Evolutionary conservation across 2,797 vertebrate species (phyloP), one percentile per base, ranked within the genome.

Genomic region (Sciurus vulgaris): DNA sequence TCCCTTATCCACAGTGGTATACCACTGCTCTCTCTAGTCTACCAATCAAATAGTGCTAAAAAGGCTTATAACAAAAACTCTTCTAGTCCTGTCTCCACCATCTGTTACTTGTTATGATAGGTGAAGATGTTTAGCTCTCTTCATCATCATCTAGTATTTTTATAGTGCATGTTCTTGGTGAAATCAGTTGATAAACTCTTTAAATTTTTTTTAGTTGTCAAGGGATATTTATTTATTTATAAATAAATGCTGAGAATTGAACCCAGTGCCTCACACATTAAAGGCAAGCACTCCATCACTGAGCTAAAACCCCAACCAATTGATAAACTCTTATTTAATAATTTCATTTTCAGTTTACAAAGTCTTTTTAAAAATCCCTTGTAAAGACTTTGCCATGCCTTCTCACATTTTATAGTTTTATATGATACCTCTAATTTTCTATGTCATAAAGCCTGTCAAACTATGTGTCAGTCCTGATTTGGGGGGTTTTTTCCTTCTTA

Each of bases 271-370:
- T 47, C 44, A 47, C 44, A 47, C 44, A 47, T 47, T 47, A 7
- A 47, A 47, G 44, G 44, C 44, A 47, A 47, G 44, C 44, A 47
- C 44, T 47, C 44, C 9, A 9, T 47, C 44, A 47, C 44, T 47
- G 44, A 47, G 44, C 44, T 9, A 47, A 47, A 47, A 7, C 44
- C 44, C 44, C 9, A 47, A 9, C 44, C 54, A 78, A 0, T 65
- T 77, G 35, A 38, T 54, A 49, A 4, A 54, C 41, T 67, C 11
- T 24, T 76, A 73, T 28, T 70, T n/a, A 82, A 44, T 54, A n/a
- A 56, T 87, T 82, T 89, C 26, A 38, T 56, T 84, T 92, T 93
- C 59, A 38, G 86, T 61, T 72, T 67, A 14, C 54, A 89, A 93
- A 28, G 11, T 38, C 56, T 51, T 7, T 9, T 59, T 26, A 67